A percentile compares a stretch with the other conserved stretches of the same genome.
phyloP scores from a whole-genome alignment of 2,888 invertebrate species.

The Cephus nigrinus region DNA sequence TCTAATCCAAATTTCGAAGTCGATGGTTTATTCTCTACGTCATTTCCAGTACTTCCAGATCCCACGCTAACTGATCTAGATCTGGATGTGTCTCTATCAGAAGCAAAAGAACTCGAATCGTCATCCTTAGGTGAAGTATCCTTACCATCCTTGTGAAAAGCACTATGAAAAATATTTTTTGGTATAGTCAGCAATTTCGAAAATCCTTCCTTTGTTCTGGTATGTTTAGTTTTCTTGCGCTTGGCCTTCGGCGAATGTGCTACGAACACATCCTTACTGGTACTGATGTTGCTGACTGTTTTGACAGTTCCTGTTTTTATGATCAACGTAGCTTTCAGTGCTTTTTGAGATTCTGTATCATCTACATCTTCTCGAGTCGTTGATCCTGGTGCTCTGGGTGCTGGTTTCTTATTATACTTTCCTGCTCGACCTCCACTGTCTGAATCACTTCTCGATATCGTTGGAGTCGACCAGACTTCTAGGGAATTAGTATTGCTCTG shows the following conservation, averaged over 20 bases:
- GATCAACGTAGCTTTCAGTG: slow-evolving; percentile 68
- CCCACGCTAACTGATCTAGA: slow-evolving; percentile 50
- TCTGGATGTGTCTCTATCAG: slow-evolving; percentile 30
- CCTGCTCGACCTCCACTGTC: slow-evolving; percentile 63
- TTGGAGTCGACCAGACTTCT: slow-evolving; percentile 31
- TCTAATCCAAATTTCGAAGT: slow-evolving; percentile 8
- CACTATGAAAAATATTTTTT: slow-evolving; percentile 56
- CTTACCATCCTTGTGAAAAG: slow-evolving; percentile 53
- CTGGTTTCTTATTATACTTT: slow-evolving; percentile 69
- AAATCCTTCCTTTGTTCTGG: slow-evolving; percentile 50
- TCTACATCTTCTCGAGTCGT: slow-evolving; percentile 23
- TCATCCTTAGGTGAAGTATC: slow-evolving; percentile 28
- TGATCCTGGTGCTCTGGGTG: slow-evolving; percentile 66
- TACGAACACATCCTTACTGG: slow-evolving; percentile 47
- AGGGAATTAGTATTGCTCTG: slow-evolving; percentile 13
- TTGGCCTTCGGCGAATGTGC: slow-evolving; percentile 34
- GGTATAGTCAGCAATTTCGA: slow-evolving; percentile 57
- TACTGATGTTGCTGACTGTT: slow-evolving; percentile 46
- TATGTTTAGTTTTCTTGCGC: slow-evolving; percentile 37
- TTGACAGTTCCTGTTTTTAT: slow-evolving; percentile 67
- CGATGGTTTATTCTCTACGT: slow-evolving; percentile 6
- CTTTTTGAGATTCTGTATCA: slow-evolving; percentile 38
- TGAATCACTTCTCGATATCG: slow-evolving; percentile 43
- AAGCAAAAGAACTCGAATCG: slow-evolving; percentile 27
- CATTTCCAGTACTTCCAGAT: slow-evolving; percentile 28